These are phyloP conservation scores for Drosophila guanche DNA, from an alignment of 1,140 invertebrate genomes.

Conservation along the genomic window DNA sequence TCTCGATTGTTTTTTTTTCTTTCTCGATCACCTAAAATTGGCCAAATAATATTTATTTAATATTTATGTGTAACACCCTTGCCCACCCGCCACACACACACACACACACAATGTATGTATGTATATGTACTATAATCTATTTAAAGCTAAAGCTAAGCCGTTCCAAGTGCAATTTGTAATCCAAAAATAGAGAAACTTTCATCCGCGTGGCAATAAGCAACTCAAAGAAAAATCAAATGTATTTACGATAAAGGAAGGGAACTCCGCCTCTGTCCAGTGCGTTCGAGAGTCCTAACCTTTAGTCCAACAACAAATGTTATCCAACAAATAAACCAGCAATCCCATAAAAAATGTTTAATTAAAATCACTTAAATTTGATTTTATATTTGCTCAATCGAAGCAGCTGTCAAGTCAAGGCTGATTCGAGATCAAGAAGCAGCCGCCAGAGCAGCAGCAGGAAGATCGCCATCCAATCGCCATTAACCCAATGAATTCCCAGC, in stretches of 20 bases:
- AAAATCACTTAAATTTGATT: too few relatives aligned
- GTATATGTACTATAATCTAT: slow-evolving; percentile 14
- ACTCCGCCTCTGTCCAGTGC: too few relatives aligned
- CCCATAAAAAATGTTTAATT: too few relatives aligned
- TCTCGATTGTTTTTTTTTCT: not conserved
- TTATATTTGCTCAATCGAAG: too few relatives aligned
- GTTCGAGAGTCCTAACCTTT: too few relatives aligned
- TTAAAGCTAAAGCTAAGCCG: slow-evolving; percentile 41
- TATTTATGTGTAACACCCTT: slow-evolving; percentile 10
- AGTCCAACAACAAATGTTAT: too few relatives aligned
- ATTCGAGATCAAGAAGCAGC: too few relatives aligned
- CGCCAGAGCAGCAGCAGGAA: too few relatives aligned
- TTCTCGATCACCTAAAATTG: slow-evolving; percentile 35
- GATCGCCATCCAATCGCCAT: too few relatives aligned
- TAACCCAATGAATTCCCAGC: too few relatives aligned
- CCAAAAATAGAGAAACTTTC: slow-evolving; percentile 17
- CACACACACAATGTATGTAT: slow-evolving; percentile 37
- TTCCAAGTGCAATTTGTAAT: slow-evolving; percentile 76
- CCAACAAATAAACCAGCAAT: too few relatives aligned
- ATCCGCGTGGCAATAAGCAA: slow-evolving; percentile 33
- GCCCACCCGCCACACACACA: slow-evolving; percentile 1
- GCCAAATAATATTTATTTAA: slow-evolving; percentile 58
- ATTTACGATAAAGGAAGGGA: slow-evolving; percentile 4
- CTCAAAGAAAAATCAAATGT: slow-evolving; percentile 16
- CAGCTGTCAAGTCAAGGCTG: too few relatives aligned